Base-by-base conservation (phyloP, 1,140 invertebrate genomes). In the Copidosoma floridanum region DNA sequence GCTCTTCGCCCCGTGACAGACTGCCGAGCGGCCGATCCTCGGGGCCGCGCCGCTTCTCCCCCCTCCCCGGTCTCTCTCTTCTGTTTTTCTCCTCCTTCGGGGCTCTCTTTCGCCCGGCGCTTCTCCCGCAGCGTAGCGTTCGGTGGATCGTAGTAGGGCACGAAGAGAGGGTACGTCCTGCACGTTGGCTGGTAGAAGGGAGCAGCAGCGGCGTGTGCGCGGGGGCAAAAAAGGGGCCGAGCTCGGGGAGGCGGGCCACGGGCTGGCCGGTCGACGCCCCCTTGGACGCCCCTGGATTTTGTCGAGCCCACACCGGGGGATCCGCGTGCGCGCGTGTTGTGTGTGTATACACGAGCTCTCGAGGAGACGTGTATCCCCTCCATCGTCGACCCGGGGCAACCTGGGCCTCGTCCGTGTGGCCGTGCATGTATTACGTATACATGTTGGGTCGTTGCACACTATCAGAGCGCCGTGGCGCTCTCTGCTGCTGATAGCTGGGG, bases 1-100 rank as follows among this genome's bases (percentile, higher is more conserved):
- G 77, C 73, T 79, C 73, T 79, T 79, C 72, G 73, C 75, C 71
- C 73, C 76, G 77, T 79, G 76, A 78, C 69, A 77, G 77, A 79
- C 78, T 81, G 77, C 71, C 77, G 73, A 70, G 68, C 64, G 70
- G 71, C 64, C 69, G 74, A 67, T 32, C 35, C 53, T 61, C 44
- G 59, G 47, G 37, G 46, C 46, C 53, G 60, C 53, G 46, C 53
- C 43, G 59, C n/a, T 55, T 41, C 53, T 62, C 60, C 60, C 53
- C 56, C 53, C 43, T 41, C 40, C 18, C 40, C 40, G 5, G 29
- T n/a, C 40, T n/a, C 40, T 41, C 16, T n/a, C 40, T 41, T n/a
- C n/a, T n/a, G n/a, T n/a, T n/a, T n/a, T n/a, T n/a, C n/a, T n/a
- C n/a, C n/a, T n/a, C n/a, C n/a, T n/a, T n/a, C n/a, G n/a, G 21